Percentiles rank a stretch among this genome's conserved stretches.
phyloP scores from a whole-genome alignment of 2,797 vertebrate species.

The Sebastes goodei region DNA sequence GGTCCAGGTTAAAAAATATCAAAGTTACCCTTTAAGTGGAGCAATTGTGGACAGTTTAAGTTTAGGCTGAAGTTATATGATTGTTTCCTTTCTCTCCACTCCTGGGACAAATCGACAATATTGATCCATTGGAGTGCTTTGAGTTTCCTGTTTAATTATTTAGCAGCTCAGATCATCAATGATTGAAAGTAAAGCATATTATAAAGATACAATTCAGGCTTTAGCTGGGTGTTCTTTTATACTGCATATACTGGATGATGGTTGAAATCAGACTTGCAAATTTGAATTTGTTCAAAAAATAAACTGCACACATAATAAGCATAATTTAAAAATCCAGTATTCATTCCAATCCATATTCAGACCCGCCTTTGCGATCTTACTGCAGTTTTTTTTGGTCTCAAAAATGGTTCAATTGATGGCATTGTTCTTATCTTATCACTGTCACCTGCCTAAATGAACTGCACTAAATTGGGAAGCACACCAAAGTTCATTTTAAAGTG shows the following conservation, averaged over 20 bases:
- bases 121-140: conserved; percentile 5
- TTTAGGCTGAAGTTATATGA: neutral
- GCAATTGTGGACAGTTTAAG: neutral
- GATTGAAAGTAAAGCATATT: conserved; percentile 16
- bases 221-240: neutral
- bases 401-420: neutral
- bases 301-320: neutral
- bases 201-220: neutral
- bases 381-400: neutral
- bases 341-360: neutral
- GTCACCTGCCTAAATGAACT: neutral
- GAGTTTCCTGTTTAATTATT: conserved; percentile 52
- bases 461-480: neutral
- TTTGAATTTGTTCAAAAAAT: neutral
- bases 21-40: no score
- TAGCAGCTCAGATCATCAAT: conserved; percentile 25
- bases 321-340: neutral
- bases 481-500: neutral
- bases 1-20: no score
- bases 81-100: neutral
- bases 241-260: neutral
- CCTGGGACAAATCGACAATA: conserved; percentile 20
- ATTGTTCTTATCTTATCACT: no score
- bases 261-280: neutral
- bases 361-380: neutral